Base-by-base conservation (phyloP, 2,888 invertebrate species). In the Philaethria dido region DNA sequence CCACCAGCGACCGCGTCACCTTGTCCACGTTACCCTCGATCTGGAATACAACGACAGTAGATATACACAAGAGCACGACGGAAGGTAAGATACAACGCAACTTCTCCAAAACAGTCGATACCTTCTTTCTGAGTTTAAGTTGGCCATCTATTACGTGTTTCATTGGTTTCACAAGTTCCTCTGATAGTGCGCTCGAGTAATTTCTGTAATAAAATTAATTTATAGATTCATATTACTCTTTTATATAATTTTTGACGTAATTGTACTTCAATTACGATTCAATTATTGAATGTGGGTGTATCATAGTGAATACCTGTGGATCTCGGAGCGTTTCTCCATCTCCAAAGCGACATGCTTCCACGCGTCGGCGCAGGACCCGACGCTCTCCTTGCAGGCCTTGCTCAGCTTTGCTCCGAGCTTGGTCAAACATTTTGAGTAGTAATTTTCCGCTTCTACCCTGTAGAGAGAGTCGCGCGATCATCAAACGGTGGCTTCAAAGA, bases 331-430 rank as follows among this genome's bases (percentile, higher is more conserved):
- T 73, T 96, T 95, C 86, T 98, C 98, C 95, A 98, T 96, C 89
- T 98, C 98, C n/a, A 95, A 92, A 61, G 97, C 98, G 69, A 98
- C 97, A 73, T 96, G 95, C 87, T 97, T 96, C 98, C 98, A 98
- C 64, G 98, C 97, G 77, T 98, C 97, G 75, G 97, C 96, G 76
- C 98, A 94, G 60, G 96, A 95, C 60, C 96, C 96, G 44, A 95
- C 94, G 74, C 95, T 94, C 79, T 96, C 96, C 71, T 96, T 94
- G 84, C 96, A 96, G 0, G 97, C 96, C 87, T 98, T 96, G 77
- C 96, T 94, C 73, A 98, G 91, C 91, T 98, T 98, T 50, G 94
- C 94, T 72, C 98, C 97, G 77, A 98, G 93, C 92, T 98, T 98
- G 68, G 96, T 95, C 72, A 99, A 93, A 71, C 96, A 96, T 93